A percentile compares a stretch with the other conserved stretches of the same genome.
phyloP scores from a whole-genome alignment of 2,888 invertebrate genomes.

The Alviniconcha strummeri region DNA sequence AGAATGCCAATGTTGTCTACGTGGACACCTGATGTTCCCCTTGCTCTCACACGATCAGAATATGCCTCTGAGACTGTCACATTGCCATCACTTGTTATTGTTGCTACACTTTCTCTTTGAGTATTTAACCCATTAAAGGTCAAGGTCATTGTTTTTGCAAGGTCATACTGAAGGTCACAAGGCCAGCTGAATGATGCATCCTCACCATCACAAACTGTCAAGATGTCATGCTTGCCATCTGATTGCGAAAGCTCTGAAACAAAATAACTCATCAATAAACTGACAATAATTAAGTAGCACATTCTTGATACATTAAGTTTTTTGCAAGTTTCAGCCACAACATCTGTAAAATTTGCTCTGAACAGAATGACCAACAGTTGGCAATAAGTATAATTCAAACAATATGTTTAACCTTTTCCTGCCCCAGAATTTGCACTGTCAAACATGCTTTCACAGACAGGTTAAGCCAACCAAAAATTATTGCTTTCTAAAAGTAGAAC shows the following conservation, averaged over 20 bases:
- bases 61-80: neutral
- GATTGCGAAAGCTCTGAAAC: neutral
- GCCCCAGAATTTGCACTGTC: too few species aligned
- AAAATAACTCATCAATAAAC: neutral
- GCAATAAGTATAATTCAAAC: neutral
- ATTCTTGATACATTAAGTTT: neutral
- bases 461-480: too few species aligned
- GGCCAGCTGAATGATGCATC: constrained; percentile 19
- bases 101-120: neutral
- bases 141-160: constrained; percentile 11
- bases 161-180: constrained; percentile 21
- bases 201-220: neutral
- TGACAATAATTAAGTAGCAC: neutral
- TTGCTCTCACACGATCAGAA: constrained; percentile 4
- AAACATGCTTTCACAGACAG: too few species aligned
- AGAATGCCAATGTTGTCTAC: neutral
- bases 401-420: neutral
- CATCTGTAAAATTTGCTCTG: neutral
- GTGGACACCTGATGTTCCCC: constrained; percentile 15
- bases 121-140: neutral
- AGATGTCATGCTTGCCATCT: neutral
- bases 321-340: neutral
- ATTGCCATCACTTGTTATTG: neutral
- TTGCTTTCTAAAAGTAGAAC: too few species aligned
- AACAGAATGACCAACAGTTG: neutral